These are phyloP conservation scores for Xyliphius kryptos DNA, from an alignment of 2,113 vertebrate species.

Conservation along the genomic window DNA sequence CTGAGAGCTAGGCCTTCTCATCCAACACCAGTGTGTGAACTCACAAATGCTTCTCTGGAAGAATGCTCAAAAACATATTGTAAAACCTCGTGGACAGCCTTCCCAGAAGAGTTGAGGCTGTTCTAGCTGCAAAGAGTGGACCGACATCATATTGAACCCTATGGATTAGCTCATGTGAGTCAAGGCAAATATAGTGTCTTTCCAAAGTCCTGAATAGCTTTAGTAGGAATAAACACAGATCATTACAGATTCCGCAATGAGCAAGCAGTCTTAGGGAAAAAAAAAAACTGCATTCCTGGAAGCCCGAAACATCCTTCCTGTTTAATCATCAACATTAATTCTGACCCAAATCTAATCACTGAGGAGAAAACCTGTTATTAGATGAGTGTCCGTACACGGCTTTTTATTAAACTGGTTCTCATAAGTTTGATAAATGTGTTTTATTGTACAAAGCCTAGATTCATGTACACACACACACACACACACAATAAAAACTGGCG, in stretches of 20 bases:
- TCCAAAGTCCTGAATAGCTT: too few species aligned
- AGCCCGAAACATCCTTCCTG: conserved; percentile 2
- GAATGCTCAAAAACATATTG: too few species aligned
- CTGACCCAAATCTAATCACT: background rate
- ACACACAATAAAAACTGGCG: background rate
- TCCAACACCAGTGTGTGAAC: too few species aligned
- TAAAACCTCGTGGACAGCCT: too few species aligned
- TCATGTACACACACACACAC: background rate
- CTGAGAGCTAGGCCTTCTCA: too few species aligned
- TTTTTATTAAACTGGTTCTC: background rate
- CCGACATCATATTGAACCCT: too few species aligned
- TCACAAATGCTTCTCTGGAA: too few species aligned
- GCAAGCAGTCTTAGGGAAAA: background rate
- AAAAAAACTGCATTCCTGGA: background rate
- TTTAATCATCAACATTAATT: background rate
- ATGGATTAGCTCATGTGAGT: too few species aligned
- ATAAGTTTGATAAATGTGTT: background rate
- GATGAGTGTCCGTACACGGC: background rate
- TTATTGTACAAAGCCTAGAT: background rate
- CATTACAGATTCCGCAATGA: background rate
- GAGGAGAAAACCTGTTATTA: background rate
- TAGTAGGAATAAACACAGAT: background rate
- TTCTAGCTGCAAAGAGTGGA: too few species aligned
- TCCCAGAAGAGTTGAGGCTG: too few species aligned
- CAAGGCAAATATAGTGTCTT: too few species aligned